These are phyloP conservation scores for Cosmia trapezina DNA, from an alignment of 2,888 invertebrate genomes.

Conservation along the genomic window DNA sequence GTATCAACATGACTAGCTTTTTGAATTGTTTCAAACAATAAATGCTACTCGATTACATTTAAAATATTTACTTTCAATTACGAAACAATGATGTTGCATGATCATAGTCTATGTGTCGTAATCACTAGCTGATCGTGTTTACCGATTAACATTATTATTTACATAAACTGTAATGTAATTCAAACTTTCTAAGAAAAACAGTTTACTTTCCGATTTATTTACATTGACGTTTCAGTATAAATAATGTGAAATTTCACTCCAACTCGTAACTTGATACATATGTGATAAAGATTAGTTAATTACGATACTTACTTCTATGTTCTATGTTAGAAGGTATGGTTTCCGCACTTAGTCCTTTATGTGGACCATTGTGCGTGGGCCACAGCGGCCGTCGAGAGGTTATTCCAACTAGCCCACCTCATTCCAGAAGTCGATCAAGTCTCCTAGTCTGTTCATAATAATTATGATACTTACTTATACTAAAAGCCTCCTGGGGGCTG, in stretches of 20 bases:
- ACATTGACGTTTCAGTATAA: neutral
- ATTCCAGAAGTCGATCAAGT: no score
- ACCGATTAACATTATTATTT: constrained; percentile 23
- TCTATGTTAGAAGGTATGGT: no score
- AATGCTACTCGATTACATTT: constrained; percentile 65
- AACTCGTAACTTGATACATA: neutral
- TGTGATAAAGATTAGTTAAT: neutral
- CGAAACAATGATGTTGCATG: constrained; percentile 67
- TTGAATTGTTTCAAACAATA: constrained; percentile 73
- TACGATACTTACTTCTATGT: neutral
- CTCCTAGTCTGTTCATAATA: no score
- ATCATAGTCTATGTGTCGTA: constrained; percentile 30
- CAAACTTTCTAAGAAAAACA: neutral
- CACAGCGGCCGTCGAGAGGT: no score
- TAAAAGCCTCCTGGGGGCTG: neutral
- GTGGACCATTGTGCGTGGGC: no score
- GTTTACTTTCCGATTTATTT: neutral
- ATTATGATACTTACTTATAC: neutral
- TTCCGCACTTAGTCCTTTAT: no score
- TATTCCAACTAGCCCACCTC: no score
- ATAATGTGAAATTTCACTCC: neutral
- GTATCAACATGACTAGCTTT: constrained; percentile 73
- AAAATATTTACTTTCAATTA: constrained; percentile 76
- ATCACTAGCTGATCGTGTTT: constrained; percentile 12
- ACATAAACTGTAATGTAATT: constrained; percentile 21